Percentiles rank a stretch among this genome's conserved stretches.
Evolutionary conservation across 2,888 invertebrate species (phyloP).

Genomic region (Galerucella pusilla): DNA sequence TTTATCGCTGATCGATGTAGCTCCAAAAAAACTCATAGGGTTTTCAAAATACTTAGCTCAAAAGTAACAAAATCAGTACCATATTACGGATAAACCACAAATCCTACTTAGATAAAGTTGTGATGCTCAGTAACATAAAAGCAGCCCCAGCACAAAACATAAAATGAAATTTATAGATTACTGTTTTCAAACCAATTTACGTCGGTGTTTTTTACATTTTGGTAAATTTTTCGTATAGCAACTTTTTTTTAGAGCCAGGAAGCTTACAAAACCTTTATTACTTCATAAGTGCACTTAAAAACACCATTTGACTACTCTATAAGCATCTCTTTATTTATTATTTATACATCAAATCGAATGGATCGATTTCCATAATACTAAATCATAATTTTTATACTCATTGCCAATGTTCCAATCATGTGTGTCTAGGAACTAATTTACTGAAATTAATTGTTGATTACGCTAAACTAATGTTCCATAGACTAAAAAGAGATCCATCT

Average conservation of each 20-base stretch:
- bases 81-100: too few relatives aligned
- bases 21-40: too few relatives aligned
- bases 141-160: too few relatives aligned
- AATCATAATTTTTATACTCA: slow-evolving; percentile 34
- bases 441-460: slow-evolving; percentile 34
- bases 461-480: slow-evolving; percentile 24
- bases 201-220: too few relatives aligned
- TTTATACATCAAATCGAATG: slow-evolving; percentile 5
- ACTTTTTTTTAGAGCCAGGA: background rate
- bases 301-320: background rate
- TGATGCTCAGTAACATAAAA: too few relatives aligned
- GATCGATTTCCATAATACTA: slow-evolving; percentile 22
- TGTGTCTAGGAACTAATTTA: slow-evolving; percentile 32
- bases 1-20: too few relatives aligned
- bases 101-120: too few relatives aligned
- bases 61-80: too few relatives aligned
- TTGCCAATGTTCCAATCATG: slow-evolving; percentile 25
- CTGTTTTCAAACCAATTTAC: too few relatives aligned
- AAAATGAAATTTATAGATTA: too few relatives aligned
- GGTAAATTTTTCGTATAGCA: background rate
- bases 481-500: slow-evolving; percentile 18
- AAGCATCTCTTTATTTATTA: background rate
- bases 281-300: slow-evolving; percentile 10
- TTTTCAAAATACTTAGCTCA: too few relatives aligned
- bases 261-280: background rate